phyloP scores from a whole-genome alignment of 2,797 vertebrate species.

The Pangasius djambal region DNA sequence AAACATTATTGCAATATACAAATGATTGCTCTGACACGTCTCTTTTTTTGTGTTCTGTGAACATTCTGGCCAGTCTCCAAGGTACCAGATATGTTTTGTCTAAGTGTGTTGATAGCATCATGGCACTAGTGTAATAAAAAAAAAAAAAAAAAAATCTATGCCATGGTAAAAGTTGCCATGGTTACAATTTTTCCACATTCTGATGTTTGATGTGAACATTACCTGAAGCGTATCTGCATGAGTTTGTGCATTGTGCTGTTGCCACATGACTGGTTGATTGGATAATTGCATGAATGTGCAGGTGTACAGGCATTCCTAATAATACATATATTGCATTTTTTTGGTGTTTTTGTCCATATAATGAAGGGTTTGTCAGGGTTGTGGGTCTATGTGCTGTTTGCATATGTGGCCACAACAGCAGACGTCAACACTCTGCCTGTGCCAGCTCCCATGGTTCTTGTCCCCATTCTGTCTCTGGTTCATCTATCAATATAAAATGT shows the following conservation, averaged over 20 bases:
- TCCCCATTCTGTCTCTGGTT: conserved; percentile 53
- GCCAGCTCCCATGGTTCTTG: conserved; percentile 44
- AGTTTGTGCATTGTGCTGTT: background rate
- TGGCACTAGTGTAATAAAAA: background rate
- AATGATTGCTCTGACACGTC: background rate
- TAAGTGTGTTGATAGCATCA: background rate
- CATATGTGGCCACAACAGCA: conserved; percentile 39
- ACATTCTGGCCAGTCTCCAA: background rate
- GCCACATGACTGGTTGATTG: background rate
- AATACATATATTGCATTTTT: background rate
- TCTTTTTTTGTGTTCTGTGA: background rate
- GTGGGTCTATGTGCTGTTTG: conserved; percentile 18
- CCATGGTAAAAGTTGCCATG: background rate
- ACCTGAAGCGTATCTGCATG: background rate
- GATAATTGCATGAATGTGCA: background rate
- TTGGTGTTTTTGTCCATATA: conserved; percentile 11
- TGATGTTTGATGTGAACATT: background rate
- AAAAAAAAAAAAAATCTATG: background rate
- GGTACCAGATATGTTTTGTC: background rate
- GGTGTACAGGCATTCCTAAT: background rate
- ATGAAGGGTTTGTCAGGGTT: background rate
- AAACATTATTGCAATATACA: background rate
- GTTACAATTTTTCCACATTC: background rate
- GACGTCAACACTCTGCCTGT: conserved; percentile 38
- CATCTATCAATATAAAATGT: conserved; percentile 47